Base-by-base conservation (phyloP, 2,113 vertebrate species). In the Syrrhaptes paradoxus region DNA sequence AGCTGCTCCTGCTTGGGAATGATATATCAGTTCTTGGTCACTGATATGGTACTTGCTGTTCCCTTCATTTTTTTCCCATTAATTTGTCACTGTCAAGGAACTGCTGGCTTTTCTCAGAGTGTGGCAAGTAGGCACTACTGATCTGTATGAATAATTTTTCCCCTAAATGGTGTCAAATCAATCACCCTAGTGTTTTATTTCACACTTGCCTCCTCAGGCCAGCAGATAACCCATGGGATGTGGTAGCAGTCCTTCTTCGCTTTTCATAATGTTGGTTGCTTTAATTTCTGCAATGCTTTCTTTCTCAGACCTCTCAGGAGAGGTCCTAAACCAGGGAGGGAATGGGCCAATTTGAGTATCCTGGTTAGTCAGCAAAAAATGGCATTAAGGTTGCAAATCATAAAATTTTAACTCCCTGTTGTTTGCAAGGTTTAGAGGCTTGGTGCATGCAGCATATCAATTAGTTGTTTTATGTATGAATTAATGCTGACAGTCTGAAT, bases 341-440 rank as follows among this genome's bases (percentile, higher is more conserved):
- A 45, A 29, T 21, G 16, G 74, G 43, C 21, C 32, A 32, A 41
- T 78, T 83, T 81, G 45, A 90, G 36, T 80, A 49, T 96, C 93
- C 67, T 84, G 34, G 43, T 75, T 82, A 76, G 49, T 85, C 66
- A 84, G 91, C 85, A 85, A 62, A 82, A 85, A 74, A 57, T 46
- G 51, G 5, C 34, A 45, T 91, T 94, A 86, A 62, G 29, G n/a
- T 74, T 68, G 54, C 79, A 95, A 67, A 78, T 36, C 45, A 57
- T 82, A 85, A 87, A 90, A 83, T 79, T 65, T 80, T 93, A 91
- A 91, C 86, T 93, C 63, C 55, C 72, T 84, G 61, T 90, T 94
- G 46, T 95, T 94, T 84, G 57, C 87, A 76, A 82, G 61, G 52
- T 80, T 89, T 66, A 80, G 68, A 84, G 68, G 57, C 52, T 84